Conservation (phyloP, 2,113 vertebrate genomes). For the Corydoras sp. region DNA sequence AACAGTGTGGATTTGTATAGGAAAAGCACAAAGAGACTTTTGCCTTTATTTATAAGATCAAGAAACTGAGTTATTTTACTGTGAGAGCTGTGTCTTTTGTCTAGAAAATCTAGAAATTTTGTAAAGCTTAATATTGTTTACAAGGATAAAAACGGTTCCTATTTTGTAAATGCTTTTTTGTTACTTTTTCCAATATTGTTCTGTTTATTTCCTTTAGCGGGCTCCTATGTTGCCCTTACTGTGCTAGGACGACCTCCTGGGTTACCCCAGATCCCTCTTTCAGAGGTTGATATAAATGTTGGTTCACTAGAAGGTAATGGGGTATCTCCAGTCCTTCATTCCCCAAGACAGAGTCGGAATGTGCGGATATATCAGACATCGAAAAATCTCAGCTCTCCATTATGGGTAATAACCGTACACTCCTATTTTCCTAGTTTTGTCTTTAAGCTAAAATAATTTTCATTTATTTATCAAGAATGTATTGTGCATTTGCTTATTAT, state of each 20-base stretch:
- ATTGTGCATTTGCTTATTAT: too few species aligned
- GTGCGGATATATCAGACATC: conserved; percentile 67
- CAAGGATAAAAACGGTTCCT: background rate
- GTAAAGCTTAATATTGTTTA: too few species aligned
- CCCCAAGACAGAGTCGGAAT: conserved; percentile 60
- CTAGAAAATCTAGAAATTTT: too few species aligned
- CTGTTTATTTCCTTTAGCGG: conserved; percentile 64
- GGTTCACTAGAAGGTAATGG: conserved; percentile 40
- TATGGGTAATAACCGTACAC: conserved; percentile 28
- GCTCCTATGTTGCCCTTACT: conserved; percentile 96
- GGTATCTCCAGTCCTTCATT: conserved; percentile 67
- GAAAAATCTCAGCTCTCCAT: conserved; percentile 73
- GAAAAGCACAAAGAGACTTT: too few species aligned
- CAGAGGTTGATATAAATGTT: conserved; percentile 74
- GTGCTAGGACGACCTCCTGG: conserved; percentile 94
- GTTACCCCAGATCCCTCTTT: conserved; percentile 79
- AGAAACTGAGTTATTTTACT: background rate
- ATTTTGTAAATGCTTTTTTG: background rate
- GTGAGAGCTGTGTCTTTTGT: background rate
- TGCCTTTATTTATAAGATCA: background rate
- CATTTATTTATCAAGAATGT: too few species aligned
- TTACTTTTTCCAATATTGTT: conserved; percentile 6
- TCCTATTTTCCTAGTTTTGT: background rate
- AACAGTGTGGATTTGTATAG: too few species aligned
- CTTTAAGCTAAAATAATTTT: background rate